Evolutionary conservation across 2,113 vertebrate species (phyloP).

Genomic region (Catagonus wagneri): DNA sequence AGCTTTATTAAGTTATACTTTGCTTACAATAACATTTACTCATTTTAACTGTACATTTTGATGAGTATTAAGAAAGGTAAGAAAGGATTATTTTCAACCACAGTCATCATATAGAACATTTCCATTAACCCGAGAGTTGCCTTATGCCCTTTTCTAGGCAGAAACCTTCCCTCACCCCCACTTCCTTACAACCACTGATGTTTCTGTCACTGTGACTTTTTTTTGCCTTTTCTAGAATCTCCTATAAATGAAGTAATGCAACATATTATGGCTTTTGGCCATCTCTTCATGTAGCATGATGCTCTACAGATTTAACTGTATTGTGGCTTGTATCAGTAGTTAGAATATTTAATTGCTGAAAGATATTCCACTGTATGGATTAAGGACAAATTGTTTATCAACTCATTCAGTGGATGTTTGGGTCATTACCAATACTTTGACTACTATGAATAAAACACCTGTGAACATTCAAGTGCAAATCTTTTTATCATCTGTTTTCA

Average conservation of each 20-base stretch:
- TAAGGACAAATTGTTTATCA: background rate
- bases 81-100: background rate
- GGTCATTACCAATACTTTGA: background rate
- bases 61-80: background rate
- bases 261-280: background rate
- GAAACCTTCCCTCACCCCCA: background rate
- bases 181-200: background rate
- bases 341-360: slow-evolving; percentile 1
- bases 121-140: background rate
- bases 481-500: background rate
- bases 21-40: background rate
- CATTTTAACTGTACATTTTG: background rate
- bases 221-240: slow-evolving; percentile 35
- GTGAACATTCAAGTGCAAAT: background rate
- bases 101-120: background rate
- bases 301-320: background rate
- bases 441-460: background rate
- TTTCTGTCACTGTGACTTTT: background rate
- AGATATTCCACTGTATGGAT: background rate
- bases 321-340: background rate
- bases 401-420: background rate
- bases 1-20: background rate
- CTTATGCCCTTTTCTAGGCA: background rate
- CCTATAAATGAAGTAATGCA: background rate
- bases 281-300: background rate